Evolutionary conservation across 2,797 vertebrate species (phyloP).

Genomic region (Falco biarmicus): DNA sequence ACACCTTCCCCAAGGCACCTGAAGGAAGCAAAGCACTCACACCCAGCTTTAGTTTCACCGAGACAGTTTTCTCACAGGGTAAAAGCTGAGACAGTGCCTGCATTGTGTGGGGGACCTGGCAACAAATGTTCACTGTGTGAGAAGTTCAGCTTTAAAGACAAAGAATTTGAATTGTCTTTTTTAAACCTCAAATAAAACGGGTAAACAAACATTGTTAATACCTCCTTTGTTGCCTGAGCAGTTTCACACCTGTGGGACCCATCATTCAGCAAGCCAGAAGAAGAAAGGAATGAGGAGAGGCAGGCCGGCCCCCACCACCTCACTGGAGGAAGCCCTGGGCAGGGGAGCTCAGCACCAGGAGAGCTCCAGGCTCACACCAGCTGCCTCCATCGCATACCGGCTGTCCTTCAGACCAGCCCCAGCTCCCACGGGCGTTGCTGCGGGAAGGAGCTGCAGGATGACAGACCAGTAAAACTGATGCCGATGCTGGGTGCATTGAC

Average conservation of each 20-base stretch:
- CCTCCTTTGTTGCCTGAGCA: background rate
- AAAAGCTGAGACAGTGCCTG: conserved; percentile 52
- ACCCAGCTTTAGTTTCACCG: background rate
- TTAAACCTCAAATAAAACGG: conserved; percentile 57
- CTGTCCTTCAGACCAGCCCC: background rate
- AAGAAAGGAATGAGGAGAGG: background rate
- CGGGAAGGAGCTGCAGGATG: background rate
- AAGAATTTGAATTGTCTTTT: conserved; percentile 63
- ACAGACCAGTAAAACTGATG: background rate
- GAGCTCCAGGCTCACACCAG: background rate
- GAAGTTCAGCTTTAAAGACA: conserved; percentile 65
- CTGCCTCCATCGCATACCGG: accelerated
- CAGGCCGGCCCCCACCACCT: background rate
- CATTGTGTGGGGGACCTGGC: conserved; percentile 35
- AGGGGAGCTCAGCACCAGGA: background rate
- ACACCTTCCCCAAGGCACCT: conserved; percentile 19
- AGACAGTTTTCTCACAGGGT: background rate
- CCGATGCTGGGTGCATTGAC: accelerated
- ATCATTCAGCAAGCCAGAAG: background rate
- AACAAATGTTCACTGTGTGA: conserved; percentile 46
- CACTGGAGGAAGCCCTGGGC: accelerated
- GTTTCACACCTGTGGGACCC: background rate
- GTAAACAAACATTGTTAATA: conserved; percentile 39
- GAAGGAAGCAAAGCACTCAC: background rate
- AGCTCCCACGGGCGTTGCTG: no score